Evolutionary conservation across 2,888 invertebrate species (phyloP), one percentile per base, ranked within the genome.

Genomic region (Lamellibrachia satsuma): DNA sequence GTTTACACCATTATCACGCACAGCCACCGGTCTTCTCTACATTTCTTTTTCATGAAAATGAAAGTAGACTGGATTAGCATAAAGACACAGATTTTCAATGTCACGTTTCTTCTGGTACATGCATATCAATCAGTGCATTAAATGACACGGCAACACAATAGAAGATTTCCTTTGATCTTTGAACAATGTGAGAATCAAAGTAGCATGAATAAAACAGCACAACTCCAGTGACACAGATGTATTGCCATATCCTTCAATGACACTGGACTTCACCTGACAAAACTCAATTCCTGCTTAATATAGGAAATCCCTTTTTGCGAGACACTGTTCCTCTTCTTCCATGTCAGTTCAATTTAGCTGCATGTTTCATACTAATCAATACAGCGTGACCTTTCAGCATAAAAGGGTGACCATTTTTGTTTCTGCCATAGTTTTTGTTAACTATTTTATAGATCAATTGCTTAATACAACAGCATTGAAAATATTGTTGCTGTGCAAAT

Each of bases 261-360:
- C 55, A 55, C 9, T 55, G 55, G 55, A 55, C 55, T 9, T 75
- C 75, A 15, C 75, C 15, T 75, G 22, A 75, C 75, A 75, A 75
- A 15, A 75, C n/a, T 75, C 75, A 22, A 75, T 75, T 75, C 75
- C 2, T 22, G 75, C 75, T 75, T 6, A 75, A 75, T 15, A 75
- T n/a, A 75, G 75, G 75, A 75, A 75, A 75, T 75, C 15, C 1
- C 0, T 75, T 22, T 75, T 75, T 75, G 6, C 22, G 1, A 22
- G 15, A 15, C 75, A 22, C 6, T 15, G n/a, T 22, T 15, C 75
- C 75, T 75, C n/a, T 75, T 15, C 75, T 75, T 75, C 22, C 75
- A 75, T 75, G 75, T 75, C n/a, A 75, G 75, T 75, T 75, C n/a
- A 75, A 22, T 75, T 75, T 75, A 75, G 75, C 22, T 75, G 75